Conservation (phyloP, 23 tunicate species). For the Halocynthia aurantium region DNA sequence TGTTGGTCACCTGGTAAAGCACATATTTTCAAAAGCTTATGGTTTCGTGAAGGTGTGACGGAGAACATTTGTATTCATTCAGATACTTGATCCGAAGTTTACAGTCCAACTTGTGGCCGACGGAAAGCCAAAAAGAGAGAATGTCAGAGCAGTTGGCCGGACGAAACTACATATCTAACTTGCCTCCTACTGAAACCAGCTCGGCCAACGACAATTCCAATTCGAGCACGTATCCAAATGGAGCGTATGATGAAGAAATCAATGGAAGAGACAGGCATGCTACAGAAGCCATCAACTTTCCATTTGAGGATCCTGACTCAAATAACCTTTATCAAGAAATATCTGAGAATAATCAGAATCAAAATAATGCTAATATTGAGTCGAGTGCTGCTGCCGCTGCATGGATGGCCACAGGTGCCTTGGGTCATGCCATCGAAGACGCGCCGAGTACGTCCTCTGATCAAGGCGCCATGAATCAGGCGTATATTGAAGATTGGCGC, state of each 20-base stretch:
- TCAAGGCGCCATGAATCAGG: no score
- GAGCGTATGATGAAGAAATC: neutral
- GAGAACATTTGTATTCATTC: neutral
- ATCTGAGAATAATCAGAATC: conserved; percentile 8
- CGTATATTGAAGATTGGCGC: no score
- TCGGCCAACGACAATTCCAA: conserved; percentile 19
- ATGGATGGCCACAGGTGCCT: no score
- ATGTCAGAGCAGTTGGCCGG: conserved; percentile 27
- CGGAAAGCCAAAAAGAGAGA: conserved; percentile 70
- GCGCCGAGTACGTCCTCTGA: no score
- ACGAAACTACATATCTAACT: neutral
- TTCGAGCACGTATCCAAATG: conserved; percentile 66
- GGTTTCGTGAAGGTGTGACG: no score
- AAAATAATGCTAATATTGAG: conserved; percentile 5
- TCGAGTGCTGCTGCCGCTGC: neutral
- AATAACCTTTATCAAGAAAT: neutral
- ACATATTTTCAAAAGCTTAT: no score
- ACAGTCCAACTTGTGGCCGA: conserved; percentile 63
- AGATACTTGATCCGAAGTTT: conserved; percentile 65
- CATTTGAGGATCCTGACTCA: neutral
- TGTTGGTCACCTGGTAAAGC: neutral
- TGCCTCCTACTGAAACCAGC: conserved; percentile 8
- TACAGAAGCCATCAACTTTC: neutral
- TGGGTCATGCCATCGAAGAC: no score
- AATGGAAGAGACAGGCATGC: neutral